A percentile compares a stretch with the other conserved stretches of the same genome.
Conservation (phyloP, 2,113 vertebrate species). For the Ramphastos sulfuratus region DNA sequence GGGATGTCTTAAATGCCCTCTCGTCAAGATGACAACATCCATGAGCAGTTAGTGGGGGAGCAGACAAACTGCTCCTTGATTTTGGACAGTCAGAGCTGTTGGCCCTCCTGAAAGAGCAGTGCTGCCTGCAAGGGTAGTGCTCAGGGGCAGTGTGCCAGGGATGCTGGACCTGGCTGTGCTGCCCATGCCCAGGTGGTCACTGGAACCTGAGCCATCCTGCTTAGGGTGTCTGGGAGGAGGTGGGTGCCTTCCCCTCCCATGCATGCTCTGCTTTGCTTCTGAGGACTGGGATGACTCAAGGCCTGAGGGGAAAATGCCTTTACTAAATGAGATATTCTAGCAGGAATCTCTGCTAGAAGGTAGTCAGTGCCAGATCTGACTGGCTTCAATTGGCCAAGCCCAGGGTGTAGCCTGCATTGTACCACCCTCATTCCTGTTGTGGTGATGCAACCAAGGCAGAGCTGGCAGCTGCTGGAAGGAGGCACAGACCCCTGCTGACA, state of each 20-base stretch:
- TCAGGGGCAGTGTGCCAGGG: not conserved
- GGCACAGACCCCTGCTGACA: not conserved
- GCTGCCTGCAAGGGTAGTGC: not conserved
- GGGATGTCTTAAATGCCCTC: not conserved
- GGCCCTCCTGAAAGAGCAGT: not conserved
- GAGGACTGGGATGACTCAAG: not conserved
- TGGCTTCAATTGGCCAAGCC: not conserved
- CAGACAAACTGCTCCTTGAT: not conserved
- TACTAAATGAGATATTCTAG: not conserved
- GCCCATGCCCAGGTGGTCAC: not conserved
- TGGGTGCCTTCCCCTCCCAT: not conserved
- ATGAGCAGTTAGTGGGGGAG: not conserved
- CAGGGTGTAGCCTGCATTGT: not conserved
- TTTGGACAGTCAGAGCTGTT: not conserved
- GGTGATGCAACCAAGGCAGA: not conserved
- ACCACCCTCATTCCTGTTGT: not conserved
- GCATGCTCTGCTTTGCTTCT: not conserved
- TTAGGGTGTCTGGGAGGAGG: not conserved
- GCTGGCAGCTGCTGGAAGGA: not conserved
- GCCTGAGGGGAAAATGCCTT: not conserved
- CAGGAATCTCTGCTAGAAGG: not conserved
- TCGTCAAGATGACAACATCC: not conserved
- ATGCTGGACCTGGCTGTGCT: no score
- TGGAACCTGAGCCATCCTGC: not conserved
- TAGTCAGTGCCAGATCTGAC: not conserved